Conservation (phyloP, 2,888 invertebrate genomes). For the Drosophila buzzatii region DNA sequence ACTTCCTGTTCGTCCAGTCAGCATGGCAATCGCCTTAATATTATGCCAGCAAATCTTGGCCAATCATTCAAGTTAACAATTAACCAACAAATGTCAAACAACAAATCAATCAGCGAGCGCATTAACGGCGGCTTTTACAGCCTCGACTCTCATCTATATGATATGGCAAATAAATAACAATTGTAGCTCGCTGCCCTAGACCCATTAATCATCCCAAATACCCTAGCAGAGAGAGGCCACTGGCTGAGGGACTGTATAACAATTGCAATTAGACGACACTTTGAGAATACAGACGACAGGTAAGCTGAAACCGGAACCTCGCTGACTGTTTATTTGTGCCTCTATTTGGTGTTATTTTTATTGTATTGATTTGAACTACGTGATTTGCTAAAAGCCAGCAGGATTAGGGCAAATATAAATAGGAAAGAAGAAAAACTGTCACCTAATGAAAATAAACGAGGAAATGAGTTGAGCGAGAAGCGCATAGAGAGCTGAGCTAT, state of each 20-base stretch:
- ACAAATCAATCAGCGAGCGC: conserved; percentile 72
- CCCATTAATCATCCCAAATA: conserved; percentile 67
- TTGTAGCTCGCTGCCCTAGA: conserved; percentile 15
- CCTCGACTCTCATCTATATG: conserved; percentile 16
- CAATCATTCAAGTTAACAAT: conserved; percentile 77
- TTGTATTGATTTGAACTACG: conserved; percentile 42
- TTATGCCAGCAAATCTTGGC: conserved; percentile 50
- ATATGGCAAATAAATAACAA: conserved; percentile 36
- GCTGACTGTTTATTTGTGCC: conserved; percentile 17
- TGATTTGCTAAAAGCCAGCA: conserved; percentile 68
- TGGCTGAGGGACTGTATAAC: background rate
- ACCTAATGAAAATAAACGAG: conserved; percentile 63
- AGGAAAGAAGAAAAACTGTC: conserved; percentile 13
- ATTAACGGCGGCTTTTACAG: conserved; percentile 39
- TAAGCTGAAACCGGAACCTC: conserved; percentile 12
- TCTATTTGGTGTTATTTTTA: conserved; percentile 18
- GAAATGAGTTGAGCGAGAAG: conserved; percentile 3
- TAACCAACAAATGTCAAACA: conserved; percentile 62
- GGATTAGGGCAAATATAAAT: conserved; percentile 59
- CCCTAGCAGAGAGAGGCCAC: background rate
- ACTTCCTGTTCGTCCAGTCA: conserved; percentile 56
- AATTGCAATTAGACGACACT: conserved; percentile 22
- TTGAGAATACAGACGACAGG: conserved; percentile 22
- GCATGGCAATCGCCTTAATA: conserved; percentile 65
- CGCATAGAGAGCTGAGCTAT: background rate